Percentiles rank a stretch among this genome's conserved stretches.
Evolutionary conservation across 2,797 vertebrate genomes (phyloP).

Genomic region (Myotis daubentonii): DNA sequence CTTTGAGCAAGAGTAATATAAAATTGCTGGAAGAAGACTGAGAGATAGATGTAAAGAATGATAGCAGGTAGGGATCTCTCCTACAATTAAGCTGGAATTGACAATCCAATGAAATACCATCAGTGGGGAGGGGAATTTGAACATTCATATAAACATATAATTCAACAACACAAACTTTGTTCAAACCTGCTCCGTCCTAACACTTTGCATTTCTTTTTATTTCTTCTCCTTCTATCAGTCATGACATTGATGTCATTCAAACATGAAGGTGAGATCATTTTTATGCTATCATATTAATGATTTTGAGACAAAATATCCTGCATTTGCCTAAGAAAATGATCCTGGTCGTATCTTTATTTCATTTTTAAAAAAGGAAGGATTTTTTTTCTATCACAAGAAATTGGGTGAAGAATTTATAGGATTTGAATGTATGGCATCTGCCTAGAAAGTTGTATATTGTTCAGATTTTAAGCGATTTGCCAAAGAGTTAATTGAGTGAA

Average conservation of each 20-base stretch:
- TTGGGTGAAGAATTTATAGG: neutral
- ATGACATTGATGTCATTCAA: neutral
- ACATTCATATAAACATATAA: neutral
- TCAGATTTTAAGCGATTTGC: slow-evolving; percentile 21
- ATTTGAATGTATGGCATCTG: neutral
- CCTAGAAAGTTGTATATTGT: neutral
- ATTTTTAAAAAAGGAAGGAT: neutral
- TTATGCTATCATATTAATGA: neutral
- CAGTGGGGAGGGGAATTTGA: neutral
- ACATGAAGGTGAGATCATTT: neutral
- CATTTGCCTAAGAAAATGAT: neutral
- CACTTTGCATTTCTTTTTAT: neutral
- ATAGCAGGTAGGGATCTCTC: neutral
- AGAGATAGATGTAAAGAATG: neutral
- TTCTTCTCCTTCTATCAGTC: neutral
- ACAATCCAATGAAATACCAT: neutral
- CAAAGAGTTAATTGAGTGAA: neutral
- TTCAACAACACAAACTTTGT: neutral
- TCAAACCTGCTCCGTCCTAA: neutral
- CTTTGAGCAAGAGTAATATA: neutral
- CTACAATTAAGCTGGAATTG: neutral
- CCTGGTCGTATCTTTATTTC: neutral
- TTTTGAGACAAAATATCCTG: neutral
- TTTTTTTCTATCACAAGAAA: neutral
- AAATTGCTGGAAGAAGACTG: neutral